Base-by-base conservation (phyloP, 2,113 vertebrate genomes). In the Seriola rivoliana region DNA sequence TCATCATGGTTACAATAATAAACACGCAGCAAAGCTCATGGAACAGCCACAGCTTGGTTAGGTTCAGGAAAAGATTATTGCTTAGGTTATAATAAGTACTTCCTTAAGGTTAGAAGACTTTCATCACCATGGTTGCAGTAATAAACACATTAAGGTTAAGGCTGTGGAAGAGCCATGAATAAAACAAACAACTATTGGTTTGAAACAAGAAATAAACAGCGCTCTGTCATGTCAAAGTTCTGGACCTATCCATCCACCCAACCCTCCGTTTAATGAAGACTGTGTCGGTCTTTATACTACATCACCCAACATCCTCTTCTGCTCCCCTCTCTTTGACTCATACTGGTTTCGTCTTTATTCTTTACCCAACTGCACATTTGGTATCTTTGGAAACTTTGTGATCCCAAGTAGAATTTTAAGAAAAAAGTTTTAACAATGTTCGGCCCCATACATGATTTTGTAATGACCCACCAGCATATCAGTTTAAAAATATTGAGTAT, bases 401-500 rank as follows among this genome's bases (percentile, higher is more conserved):
- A 50, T 71, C 23, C 42, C 14, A 48, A 5, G n/a, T 38, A 19
- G 6, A 59, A 42, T 58, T 66, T 66, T 19, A 59, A 71, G 1
- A 2, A 66, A 71, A 58, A 44, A 65, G n/a, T 42, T 36, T 48
- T 25, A 57, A 32, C 50, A 63, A 69, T n/a, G 38, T 54, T 36
- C 23, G 25, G 14, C 44, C 29, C 34, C 9, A 14, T 0, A 50
- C 63, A 32, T 48, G 58, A 67, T 13, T 62, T 46, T 50, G 8
- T 59, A 71, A 71, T 57, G 69, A 36, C 29, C 29, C 10, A 16
- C 21, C 1, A 17, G 34, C 32, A 42, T 67, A 1, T 4, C 44
- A 58, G 13, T 38, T 21, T n/a, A 29, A 70, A 66, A 84, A 46
- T 25, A 68, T 17, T 8, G 2, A 69, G 32, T 59, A 8, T 29